Conservation (phyloP, 1,140 invertebrate species). For the Oryctes rhinoceros region DNA sequence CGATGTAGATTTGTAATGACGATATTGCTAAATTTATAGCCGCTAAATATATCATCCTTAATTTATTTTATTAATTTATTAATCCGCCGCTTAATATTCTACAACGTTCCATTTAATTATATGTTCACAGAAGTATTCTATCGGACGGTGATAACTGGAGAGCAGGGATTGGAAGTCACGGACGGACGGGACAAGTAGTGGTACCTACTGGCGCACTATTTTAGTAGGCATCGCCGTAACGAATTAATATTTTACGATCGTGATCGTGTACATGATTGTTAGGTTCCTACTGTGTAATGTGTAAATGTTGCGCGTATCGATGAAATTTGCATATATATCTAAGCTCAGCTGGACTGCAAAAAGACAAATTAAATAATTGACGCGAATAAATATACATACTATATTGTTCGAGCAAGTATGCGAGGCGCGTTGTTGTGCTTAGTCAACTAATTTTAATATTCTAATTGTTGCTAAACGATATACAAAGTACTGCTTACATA, state of each 20-base stretch:
- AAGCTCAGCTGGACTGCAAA: background rate
- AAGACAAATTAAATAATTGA: slow-evolving; percentile 6
- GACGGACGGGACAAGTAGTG: no score
- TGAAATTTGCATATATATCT: background rate
- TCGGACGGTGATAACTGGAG: background rate
- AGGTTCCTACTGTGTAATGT: background rate
- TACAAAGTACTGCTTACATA: no score
- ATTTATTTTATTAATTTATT: slow-evolving; percentile 13
- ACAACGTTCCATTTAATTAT: background rate
- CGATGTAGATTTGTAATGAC: background rate
- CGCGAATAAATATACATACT: background rate
- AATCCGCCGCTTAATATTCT: background rate
- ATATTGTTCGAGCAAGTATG: no score
- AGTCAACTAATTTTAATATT: no score
- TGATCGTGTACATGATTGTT: background rate
- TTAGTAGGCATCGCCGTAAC: background rate
- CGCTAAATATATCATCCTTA: slow-evolving; percentile 15
- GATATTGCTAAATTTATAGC: slow-evolving; percentile 12
- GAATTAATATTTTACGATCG: background rate
- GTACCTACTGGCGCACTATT: background rate
- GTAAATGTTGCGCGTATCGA: background rate
- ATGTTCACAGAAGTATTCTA: background rate
- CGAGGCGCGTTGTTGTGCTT: no score
- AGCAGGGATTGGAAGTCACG: no score
- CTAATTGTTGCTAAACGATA: no score